Conservation (phyloP, 2,113 vertebrate genomes). For the Lycocorax pyrrhopterus region DNA sequence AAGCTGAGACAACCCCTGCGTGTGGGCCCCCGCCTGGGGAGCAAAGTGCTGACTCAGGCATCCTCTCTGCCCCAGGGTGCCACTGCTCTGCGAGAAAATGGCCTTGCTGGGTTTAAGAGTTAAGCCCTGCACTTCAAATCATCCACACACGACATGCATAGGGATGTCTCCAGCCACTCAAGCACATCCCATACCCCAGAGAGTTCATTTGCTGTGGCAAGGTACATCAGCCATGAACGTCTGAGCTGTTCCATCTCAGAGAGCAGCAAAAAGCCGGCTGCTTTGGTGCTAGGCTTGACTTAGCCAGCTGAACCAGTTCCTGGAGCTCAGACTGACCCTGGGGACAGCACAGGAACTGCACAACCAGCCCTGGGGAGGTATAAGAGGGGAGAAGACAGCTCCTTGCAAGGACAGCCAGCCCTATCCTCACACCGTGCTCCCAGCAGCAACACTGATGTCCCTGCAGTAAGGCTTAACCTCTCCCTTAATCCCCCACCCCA, state of each 20-base stretch:
- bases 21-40: background rate
- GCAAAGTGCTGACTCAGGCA: background rate
- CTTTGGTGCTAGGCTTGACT: background rate
- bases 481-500: background rate
- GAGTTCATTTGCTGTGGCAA: background rate
- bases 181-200: background rate
- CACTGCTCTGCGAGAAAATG: background rate
- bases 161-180: background rate
- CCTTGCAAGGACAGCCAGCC: background rate
- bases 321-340: background rate
- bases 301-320: background rate
- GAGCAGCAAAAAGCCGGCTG: background rate
- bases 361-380: background rate
- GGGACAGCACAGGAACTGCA: background rate
- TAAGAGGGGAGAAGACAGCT: background rate
- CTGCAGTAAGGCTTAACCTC: background rate
- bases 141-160: fast-evolving
- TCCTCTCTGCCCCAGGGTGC: background rate
- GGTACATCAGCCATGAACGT: background rate
- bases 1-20: background rate
- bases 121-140: background rate
- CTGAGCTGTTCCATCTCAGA: background rate
- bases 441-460: background rate
- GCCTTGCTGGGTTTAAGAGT: background rate
- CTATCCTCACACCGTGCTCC: background rate